A percentile compares a stretch with the other conserved stretches of the same genome.
Evolutionary conservation across 2,113 vertebrate species (phyloP).

Genomic region (Daubentonia madagascariensis): DNA sequence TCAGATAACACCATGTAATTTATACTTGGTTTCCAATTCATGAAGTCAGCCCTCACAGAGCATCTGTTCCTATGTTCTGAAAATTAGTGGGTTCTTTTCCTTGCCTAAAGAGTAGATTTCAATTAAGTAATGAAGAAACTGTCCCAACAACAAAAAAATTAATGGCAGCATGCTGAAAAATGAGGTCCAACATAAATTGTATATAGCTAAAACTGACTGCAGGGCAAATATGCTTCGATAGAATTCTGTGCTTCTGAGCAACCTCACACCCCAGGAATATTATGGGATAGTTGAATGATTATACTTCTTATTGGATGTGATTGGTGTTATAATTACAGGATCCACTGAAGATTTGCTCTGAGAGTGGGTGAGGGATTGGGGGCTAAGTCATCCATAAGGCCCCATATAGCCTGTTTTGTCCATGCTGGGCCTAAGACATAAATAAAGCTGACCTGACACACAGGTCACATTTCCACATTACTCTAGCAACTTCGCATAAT

Average conservation of each 20-base stretch:
- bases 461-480: background rate
- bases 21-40: background rate
- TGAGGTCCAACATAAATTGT: background rate
- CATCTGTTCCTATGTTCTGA: background rate
- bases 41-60: background rate
- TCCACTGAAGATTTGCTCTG: background rate
- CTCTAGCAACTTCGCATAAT: background rate
- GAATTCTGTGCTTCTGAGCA: background rate
- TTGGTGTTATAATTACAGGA: background rate
- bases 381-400: background rate
- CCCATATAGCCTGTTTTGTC: background rate
- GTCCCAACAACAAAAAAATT: background rate
- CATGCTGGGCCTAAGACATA: background rate
- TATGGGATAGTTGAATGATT: background rate
- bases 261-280: background rate
- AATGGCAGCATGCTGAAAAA: background rate
- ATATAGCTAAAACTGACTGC: background rate
- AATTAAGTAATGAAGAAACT: background rate
- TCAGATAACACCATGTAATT: background rate
- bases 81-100: background rate
- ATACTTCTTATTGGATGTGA: background rate
- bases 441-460: background rate
- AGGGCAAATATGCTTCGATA: background rate
- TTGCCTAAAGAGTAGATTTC: constrained; percentile 11
- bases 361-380: background rate